A percentile compares a stretch with the other conserved stretches of the same genome.
phyloP scores from a whole-genome alignment of 2,797 vertebrate genomes.

The Sebastes hubbsi region DNA sequence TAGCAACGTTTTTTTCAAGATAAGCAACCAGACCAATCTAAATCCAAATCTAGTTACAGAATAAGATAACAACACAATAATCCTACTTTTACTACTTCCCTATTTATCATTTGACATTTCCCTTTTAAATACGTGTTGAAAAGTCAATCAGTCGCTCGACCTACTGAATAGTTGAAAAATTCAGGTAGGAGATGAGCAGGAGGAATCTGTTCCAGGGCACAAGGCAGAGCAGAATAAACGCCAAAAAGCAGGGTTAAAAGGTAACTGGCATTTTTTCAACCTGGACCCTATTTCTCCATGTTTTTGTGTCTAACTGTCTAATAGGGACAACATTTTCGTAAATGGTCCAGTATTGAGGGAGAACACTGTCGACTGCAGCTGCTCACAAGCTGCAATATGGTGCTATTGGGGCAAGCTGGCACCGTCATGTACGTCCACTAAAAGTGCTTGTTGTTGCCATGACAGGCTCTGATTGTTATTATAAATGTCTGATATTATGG shows the following conservation, averaged over 20 bases:
- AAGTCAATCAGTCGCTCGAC: not conserved
- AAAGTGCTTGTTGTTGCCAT: not conserved
- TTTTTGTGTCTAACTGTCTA: not conserved
- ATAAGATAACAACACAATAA: not conserved
- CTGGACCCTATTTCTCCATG: not conserved
- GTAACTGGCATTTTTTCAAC: not conserved
- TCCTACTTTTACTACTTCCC: not conserved
- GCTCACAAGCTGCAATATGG: not conserved
- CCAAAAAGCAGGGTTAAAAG: not conserved
- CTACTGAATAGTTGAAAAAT: not conserved
- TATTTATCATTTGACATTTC: not conserved
- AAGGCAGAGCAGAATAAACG: not conserved
- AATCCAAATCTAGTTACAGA: not conserved
- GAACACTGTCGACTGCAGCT: not conserved
- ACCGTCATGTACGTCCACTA: not conserved
- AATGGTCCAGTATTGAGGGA: too few species aligned
- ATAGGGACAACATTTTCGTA: not conserved
- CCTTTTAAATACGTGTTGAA: not conserved
- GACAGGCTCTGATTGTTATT: not conserved
- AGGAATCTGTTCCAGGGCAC: not conserved
- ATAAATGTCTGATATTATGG: not conserved
- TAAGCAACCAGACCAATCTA: not conserved
- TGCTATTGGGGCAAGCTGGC: not conserved
- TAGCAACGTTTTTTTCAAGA: not conserved
- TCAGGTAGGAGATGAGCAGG: not conserved